phyloP scores from a whole-genome alignment of 2,888 invertebrate species.

The Lasius fuliginosus region DNA sequence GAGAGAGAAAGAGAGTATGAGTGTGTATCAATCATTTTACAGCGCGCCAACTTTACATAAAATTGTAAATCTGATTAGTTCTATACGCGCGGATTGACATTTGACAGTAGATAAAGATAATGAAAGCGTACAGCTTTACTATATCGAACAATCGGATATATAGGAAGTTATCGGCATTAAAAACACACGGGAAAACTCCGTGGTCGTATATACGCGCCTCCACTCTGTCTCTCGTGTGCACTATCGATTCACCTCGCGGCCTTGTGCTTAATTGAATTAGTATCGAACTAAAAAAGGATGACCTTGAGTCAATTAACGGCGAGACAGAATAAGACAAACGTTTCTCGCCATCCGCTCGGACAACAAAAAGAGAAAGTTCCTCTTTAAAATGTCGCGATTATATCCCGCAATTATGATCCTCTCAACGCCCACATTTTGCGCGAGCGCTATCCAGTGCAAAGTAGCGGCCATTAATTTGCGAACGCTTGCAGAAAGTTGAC shows the following conservation, averaged over 20 bases:
- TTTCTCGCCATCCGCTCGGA: constrained; percentile 6
- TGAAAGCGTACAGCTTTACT: constrained; percentile 34
- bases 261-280: constrained; percentile 50
- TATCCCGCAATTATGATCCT: constrained; percentile 1
- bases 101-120: neutral
- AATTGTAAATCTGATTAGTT: constrained; percentile 19
- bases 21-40: constrained; percentile 5
- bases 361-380: constrained; percentile 46
- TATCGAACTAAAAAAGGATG: constrained; percentile 39
- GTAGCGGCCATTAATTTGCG: constrained; percentile 16
- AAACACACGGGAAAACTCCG: constrained; percentile 44
- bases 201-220: constrained; percentile 18
- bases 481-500: neutral
- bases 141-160: constrained; percentile 41
- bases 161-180: constrained; percentile 48
- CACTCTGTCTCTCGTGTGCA: constrained; percentile 50
- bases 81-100: constrained; percentile 3
- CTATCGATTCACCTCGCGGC: constrained; percentile 56
- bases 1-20: neutral
- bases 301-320: constrained; percentile 55
- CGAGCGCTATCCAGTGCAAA: constrained; percentile 9
- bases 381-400: constrained; percentile 42
- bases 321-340: constrained; percentile 52
- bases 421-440: constrained; percentile 22
- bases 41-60: neutral